Evolutionary conservation across 2,888 invertebrate species (phyloP), one percentile per base, ranked within the genome.

Genomic region (Siphonodentalium dalli): DNA sequence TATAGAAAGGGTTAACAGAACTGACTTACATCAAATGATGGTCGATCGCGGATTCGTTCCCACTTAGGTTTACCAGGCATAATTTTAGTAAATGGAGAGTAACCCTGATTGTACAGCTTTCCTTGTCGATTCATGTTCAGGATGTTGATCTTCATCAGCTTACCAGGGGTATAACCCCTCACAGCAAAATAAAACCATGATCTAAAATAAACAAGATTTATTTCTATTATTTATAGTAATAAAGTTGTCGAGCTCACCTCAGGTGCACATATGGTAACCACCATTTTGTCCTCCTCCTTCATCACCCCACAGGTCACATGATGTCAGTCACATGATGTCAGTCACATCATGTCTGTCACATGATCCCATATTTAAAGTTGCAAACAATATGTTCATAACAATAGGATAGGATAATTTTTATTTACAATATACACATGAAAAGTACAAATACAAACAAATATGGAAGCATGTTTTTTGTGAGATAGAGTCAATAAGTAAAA

Each of bases 151-250:
- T 90, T 89, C 66, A 92, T 87, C 69, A 86, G 58, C 13, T 75
- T 71, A 29, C 78, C 77, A 2, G 82, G 75, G 29, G 63, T 57
- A 61, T 75, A 84, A 83, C 88, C 87, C 73, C 87, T 86, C 43
- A 94, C 83, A 8, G 91, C 92, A 82, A 94, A 94, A 81, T 92
- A 89, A 83, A 94, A 94, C 94, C 94, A 94, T 1, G 93, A 92
- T 61, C 93, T 81, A 58, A 11, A 64, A 51, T 23, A 24, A 37
- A 46, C 21, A 6, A 26, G 18, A 4, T 3, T 39, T 20, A 20
- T 24, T 5, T 39, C 20, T 34, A 18, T 9, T 34, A 9, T 18
- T 34, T 34, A 6, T 34, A 18, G n/a, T 34, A n/a, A 6, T 34
- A 18, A 6, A 3, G 34, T 34, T 34, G 34, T 15, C 18, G 31